Conservation (phyloP, 2,888 invertebrate species). For the Melieria picta region DNA sequence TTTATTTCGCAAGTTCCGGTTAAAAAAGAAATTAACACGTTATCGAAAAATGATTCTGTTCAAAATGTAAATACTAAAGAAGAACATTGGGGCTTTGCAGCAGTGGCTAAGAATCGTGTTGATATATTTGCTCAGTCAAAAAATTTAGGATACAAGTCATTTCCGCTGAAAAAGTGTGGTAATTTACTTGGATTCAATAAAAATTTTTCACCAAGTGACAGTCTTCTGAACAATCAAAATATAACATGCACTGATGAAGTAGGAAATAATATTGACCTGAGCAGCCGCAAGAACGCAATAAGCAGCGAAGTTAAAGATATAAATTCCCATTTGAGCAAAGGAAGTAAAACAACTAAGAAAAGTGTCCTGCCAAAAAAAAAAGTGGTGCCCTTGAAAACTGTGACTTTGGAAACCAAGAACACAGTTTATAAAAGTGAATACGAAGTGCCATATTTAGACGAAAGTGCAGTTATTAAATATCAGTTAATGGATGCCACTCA, state of each 20-base stretch:
- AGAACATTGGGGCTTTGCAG: slow-evolving; percentile 71
- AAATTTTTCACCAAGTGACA: slow-evolving; percentile 11
- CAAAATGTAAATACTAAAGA: slow-evolving; percentile 49
- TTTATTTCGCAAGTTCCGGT: slow-evolving; percentile 52
- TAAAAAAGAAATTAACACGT: slow-evolving; percentile 42
- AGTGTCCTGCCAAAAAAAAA: slow-evolving; percentile 46
- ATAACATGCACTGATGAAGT: no score
- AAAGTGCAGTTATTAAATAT: slow-evolving; percentile 68
- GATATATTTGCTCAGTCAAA: slow-evolving; percentile 60
- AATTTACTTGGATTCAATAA: slow-evolving; percentile 27
- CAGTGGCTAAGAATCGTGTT: slow-evolving; percentile 70
- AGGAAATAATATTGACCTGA: no score
- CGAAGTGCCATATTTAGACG: slow-evolving; percentile 63
- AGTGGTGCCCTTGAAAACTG: slow-evolving; percentile 57
- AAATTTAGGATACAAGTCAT: slow-evolving; percentile 27
- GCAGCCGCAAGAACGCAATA: background rate
- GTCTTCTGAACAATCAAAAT: no score
- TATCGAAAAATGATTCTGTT: slow-evolving; percentile 22
- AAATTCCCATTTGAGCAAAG: background rate
- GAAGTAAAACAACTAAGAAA: background rate
- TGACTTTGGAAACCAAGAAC: slow-evolving; percentile 58
- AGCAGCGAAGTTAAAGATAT: background rate
- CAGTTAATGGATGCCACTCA: slow-evolving; percentile 52
- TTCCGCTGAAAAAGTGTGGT: slow-evolving; percentile 19
- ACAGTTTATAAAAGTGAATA: slow-evolving; percentile 49